Evolutionary conservation across 2,888 invertebrate genomes (phyloP), one percentile per base, ranked within the genome.

Genomic region (Mesorhabditis sp.): DNA sequence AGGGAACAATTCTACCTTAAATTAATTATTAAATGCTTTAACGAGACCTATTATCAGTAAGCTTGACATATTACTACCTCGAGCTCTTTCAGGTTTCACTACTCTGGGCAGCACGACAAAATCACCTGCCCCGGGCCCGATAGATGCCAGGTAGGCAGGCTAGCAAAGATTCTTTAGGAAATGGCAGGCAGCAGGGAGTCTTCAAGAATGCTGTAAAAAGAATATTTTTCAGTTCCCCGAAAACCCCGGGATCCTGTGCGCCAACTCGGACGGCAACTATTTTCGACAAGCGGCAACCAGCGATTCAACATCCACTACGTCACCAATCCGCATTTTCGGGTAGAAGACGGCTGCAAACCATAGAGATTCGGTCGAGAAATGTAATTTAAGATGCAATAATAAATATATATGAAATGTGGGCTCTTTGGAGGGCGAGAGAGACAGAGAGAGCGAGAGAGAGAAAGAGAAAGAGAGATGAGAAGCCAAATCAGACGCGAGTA

Each of bases 221-320:
- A 50, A 50, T 10, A 2, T 50, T 50, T 50, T 50, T 50, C 58
- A 50, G 58, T 50, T 50, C n/a, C 58, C 58, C 58, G 58, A 10
- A 13, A 50, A 50, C n/a, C 58, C 58, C 1, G 58, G 58, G 7
- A 50, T 50, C 58, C 7, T 13, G 10, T 74, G 74, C 45, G 71
- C 71, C 71, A 74, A 73, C 67, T 71, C 72, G 61, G 72, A 72
- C 15, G 72, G 71, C 42, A 72, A 74, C 45, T 73, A 74, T 71
- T 72, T 44, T 74, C 74, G 28, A 72, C 74, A 2, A 15, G 71
- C 3, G 72, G 71, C 62, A 72, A 72, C 6, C 61, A 69, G 58
- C 4, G 64, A 13, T 68, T 74, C 65, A 74, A 74, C 66, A 10
- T 74, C 62, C 74, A 74, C 68, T 74, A 63, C 65, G 72, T 69